Evolutionary conservation across 2,797 vertebrate species (phyloP).

Genomic region (Benthosema pterotum): DNA sequence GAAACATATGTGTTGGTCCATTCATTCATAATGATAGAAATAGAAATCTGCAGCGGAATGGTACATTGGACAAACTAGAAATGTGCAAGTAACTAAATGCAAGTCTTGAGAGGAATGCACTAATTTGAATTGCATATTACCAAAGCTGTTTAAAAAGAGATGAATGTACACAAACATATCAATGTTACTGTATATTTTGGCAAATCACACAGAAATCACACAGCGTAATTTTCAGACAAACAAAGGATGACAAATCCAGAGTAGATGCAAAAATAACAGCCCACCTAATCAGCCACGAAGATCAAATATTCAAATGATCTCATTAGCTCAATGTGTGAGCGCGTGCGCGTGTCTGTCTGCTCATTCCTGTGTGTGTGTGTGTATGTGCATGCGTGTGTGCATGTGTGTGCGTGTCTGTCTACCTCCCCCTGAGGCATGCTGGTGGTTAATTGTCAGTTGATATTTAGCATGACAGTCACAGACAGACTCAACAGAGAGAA

Average conservation of each 20-base stretch:
- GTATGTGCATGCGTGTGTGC: constrained; percentile 9
- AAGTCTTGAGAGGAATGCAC: too few relatives aligned
- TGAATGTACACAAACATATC: too few relatives aligned
- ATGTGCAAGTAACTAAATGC: not conserved
- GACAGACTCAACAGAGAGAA: constrained; percentile 64
- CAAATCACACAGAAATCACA: too few relatives aligned
- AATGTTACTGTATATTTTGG: too few relatives aligned
- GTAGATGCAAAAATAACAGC: constrained; percentile 64
- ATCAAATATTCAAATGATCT: constrained; percentile 83
- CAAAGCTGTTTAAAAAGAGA: too few relatives aligned
- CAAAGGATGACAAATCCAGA: constrained; percentile 57
- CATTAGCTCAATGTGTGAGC: constrained; percentile 67
- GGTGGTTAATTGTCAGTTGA: constrained; percentile 77
- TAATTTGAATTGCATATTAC: too few relatives aligned
- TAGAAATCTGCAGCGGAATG: too few relatives aligned
- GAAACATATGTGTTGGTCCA: too few relatives aligned
- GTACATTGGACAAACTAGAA: not conserved
- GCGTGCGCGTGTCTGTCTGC: constrained; percentile 30
- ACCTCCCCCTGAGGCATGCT: constrained; percentile 44
- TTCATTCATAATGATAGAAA: too few relatives aligned
- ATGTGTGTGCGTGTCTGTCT: constrained; percentile 8
- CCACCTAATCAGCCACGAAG: constrained; percentile 74
- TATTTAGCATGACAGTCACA: constrained; percentile 70
- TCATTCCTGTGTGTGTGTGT: constrained; percentile 8
- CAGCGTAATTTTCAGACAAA: constrained; percentile 32